phyloP scores from a whole-genome alignment of 2,888 invertebrate species.

The Rhorus exstirpatorius region DNA sequence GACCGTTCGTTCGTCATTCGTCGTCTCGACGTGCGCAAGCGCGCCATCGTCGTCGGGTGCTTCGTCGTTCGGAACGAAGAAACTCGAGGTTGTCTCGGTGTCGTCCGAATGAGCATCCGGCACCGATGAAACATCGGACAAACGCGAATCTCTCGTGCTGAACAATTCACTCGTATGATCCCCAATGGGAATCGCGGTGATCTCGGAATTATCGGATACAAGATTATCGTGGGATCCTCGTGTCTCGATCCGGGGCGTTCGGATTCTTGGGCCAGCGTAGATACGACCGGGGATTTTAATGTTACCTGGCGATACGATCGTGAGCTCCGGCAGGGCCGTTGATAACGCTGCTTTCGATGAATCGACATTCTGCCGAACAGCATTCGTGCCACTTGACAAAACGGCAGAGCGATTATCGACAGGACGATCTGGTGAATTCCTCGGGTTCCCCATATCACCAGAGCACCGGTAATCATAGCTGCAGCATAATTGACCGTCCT shows the following conservation, averaged over 20 bases:
- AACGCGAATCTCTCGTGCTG: neutral
- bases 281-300: no score
- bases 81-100: no score
- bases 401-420: constrained; percentile 75
- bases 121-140: neutral
- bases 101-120: no score
- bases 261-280: no score
- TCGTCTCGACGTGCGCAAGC: neutral
- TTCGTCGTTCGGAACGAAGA: no score
- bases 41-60: neutral
- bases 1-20: neutral
- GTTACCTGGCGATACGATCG: constrained; percentile 32
- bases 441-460: constrained; percentile 82
- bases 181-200: constrained; percentile 14
- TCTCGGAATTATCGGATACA: constrained; percentile 36
- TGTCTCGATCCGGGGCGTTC: constrained; percentile 29
- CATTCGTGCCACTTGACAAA: constrained; percentile 76
- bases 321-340: constrained; percentile 75
- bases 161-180: constrained; percentile 23
- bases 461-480: constrained; percentile 87
- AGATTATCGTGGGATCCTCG: constrained; percentile 5
- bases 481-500: constrained; percentile 87
- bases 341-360: constrained; percentile 83
- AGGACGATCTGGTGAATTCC: constrained; percentile 77
- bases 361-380: constrained; percentile 77